These are phyloP conservation scores for Aculops lycopersici DNA, from an alignment of 1,140 invertebrate genomes.

Conservation along the genomic window DNA sequence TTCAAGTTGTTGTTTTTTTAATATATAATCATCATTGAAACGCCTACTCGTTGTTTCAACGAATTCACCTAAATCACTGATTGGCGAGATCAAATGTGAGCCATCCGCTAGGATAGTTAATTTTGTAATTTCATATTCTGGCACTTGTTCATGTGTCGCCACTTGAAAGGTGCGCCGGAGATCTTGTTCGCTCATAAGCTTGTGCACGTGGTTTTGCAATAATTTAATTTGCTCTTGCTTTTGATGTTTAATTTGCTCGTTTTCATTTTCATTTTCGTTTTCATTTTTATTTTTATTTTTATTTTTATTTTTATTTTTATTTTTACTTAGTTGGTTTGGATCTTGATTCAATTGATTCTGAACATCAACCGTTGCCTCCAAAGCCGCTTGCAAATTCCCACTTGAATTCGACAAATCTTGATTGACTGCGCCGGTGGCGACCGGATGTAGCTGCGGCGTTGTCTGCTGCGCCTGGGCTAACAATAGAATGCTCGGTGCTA, in stretches of 20 bases:
- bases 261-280: background rate
- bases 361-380: too few species aligned
- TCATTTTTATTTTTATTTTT: background rate
- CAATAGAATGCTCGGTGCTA: too few species aligned
- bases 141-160: constrained; percentile 28
- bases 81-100: background rate
- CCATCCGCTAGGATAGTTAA: background rate
- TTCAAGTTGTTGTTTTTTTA: background rate
- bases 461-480: too few species aligned
- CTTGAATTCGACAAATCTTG: too few species aligned
- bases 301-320: background rate
- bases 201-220: constrained; percentile 24
- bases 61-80: background rate
- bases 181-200: constrained; percentile 45
- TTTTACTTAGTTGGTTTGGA: background rate
- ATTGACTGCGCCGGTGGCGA: too few species aligned
- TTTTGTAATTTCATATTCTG: background rate
- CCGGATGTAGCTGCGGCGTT: too few species aligned
- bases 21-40: background rate
- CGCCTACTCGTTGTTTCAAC: background rate
- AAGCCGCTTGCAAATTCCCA: too few species aligned
- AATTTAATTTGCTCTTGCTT: background rate
- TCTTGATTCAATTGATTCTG: too few species aligned
- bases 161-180: constrained; percentile 43
- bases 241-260: background rate